Evolutionary conservation across 2,113 vertebrate genomes (phyloP).

Genomic region (Hippocampus comes): DNA sequence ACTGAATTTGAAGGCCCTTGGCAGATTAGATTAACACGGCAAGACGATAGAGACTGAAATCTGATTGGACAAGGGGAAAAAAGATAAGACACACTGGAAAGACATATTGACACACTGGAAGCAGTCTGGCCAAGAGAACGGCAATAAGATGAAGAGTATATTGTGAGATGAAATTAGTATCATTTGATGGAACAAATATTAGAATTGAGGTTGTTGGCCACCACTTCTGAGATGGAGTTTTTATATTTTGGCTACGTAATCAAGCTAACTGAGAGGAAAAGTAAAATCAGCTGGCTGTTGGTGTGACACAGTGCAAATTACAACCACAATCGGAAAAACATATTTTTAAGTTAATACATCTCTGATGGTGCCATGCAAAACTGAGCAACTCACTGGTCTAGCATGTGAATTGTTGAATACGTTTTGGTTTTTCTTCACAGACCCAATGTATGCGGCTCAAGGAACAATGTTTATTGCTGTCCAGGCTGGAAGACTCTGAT

Average conservation of each 20-base stretch:
- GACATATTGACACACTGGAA: too few relatives aligned
- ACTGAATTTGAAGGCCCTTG: too few relatives aligned
- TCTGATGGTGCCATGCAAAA: background rate
- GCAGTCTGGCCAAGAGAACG: too few relatives aligned
- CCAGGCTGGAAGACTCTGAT: constrained; percentile 98
- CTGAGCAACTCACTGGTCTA: background rate
- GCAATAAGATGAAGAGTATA: too few relatives aligned
- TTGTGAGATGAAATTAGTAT: too few relatives aligned
- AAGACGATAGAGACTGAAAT: too few relatives aligned
- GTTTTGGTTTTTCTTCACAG: constrained; percentile 62
- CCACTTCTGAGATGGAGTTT: background rate
- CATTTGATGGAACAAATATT: too few relatives aligned
- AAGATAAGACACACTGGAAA: too few relatives aligned
- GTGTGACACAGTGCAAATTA: background rate
- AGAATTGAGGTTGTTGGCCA: too few relatives aligned
- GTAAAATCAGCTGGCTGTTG: background rate
- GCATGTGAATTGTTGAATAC: constrained; percentile 3
- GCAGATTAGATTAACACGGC: too few relatives aligned
- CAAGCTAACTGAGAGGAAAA: background rate
- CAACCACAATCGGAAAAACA: background rate
- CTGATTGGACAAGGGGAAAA: too few relatives aligned
- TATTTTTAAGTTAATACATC: background rate
- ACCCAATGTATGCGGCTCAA: constrained; percentile 95
- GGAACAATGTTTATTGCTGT: constrained; percentile 93
- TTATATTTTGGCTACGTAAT: background rate